These are phyloP conservation scores for Corvus hawaiiensis DNA, from an alignment of 2,113 vertebrate species.

Conservation along the genomic window DNA sequence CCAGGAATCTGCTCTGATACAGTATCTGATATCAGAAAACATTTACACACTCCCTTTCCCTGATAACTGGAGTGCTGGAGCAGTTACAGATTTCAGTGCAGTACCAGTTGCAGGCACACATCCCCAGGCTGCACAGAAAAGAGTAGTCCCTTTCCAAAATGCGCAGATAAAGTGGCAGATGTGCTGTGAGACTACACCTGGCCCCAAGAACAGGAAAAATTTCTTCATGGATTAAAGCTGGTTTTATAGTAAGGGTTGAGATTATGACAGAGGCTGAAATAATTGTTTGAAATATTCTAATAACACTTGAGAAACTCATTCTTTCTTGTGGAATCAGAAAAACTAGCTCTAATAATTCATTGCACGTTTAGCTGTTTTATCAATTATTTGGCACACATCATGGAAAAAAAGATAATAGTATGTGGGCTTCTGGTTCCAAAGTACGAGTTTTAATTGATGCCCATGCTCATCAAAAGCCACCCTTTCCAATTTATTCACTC, in stretches of 20 bases:
- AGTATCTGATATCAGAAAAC: not conserved
- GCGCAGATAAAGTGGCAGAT: not conserved
- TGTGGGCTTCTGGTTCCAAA: not conserved
- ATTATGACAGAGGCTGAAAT: not conserved
- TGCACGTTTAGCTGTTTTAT: not conserved
- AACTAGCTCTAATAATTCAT: not conserved
- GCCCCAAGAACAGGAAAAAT: accelerated
- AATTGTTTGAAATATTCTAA: not conserved
- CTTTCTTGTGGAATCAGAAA: not conserved
- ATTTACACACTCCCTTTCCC: not conserved
- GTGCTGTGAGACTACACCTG: not conserved
- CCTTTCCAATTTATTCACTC: not conserved
- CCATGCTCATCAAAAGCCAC: not conserved
- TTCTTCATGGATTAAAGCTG: not conserved
- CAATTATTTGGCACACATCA: not conserved
- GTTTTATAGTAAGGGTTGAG: not conserved
- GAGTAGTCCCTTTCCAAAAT: not conserved
- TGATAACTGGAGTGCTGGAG: not conserved
- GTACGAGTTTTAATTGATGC: not conserved
- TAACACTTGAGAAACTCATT: not conserved
- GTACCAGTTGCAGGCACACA: not conserved
- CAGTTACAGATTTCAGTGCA: not conserved
- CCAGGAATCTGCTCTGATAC: not conserved
- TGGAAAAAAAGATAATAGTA: not conserved
- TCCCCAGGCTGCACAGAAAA: not conserved